phyloP scores from a whole-genome alignment of 2,888 invertebrate species.

The Lithophane socia region DNA sequence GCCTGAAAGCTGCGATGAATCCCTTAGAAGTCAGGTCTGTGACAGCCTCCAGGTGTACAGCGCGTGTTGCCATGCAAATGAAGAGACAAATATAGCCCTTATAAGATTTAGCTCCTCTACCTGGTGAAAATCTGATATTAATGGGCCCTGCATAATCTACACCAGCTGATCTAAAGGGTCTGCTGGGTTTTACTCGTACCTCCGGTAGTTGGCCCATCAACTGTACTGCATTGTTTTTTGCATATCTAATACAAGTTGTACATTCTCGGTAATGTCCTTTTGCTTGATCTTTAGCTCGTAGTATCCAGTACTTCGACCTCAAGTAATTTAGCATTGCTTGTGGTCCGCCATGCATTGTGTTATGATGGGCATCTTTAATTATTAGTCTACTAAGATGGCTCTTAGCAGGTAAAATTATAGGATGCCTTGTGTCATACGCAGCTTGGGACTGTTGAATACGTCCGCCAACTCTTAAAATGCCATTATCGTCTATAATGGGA shows the following conservation, averaged over 20 bases:
- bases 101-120: too few relatives aligned
- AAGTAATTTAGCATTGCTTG: conserved; percentile 21
- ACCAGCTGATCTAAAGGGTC: too few relatives aligned
- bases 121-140: too few relatives aligned
- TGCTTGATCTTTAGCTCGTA: conserved; percentile 15
- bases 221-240: background rate
- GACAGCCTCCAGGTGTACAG: too few relatives aligned
- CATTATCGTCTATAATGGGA: conserved; percentile 29
- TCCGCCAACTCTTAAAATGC: conserved; percentile 35
- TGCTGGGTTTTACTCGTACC: too few relatives aligned
- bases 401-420: conserved; percentile 37
- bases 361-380: background rate
- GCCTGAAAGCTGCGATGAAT: too few relatives aligned
- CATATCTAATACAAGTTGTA: background rate
- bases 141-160: too few relatives aligned
- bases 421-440: conserved; percentile 18
- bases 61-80: too few relatives aligned
- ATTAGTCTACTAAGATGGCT: conserved; percentile 34
- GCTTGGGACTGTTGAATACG: conserved; percentile 25
- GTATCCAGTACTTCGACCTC: conserved; percentile 25
- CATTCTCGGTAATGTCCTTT: conserved; percentile 18
- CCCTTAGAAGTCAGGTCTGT: too few relatives aligned
- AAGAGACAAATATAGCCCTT: too few relatives aligned
- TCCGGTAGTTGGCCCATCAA: conserved; percentile 4
- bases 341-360: conserved; percentile 32